phyloP scores from a whole-genome alignment of 2,888 invertebrate species.

The Pegoplata infirma region DNA sequence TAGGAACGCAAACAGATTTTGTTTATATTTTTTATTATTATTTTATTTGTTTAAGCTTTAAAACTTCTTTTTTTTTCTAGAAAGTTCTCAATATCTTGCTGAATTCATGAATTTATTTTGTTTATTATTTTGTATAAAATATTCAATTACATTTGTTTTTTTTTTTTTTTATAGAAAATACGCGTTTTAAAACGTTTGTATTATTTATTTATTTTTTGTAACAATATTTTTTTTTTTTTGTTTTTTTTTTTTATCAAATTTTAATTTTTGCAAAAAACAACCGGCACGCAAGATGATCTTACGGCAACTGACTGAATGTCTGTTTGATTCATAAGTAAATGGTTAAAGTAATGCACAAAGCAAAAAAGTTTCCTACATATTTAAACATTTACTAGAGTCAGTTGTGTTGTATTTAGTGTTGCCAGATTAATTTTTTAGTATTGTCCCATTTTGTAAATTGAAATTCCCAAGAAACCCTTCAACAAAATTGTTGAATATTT shows the following conservation, averaged over 20 bases:
- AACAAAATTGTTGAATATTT: too few relatives aligned
- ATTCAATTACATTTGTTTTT: conserved; percentile 13
- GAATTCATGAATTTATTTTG: neutral
- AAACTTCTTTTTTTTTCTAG: neutral
- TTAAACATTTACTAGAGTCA: neutral
- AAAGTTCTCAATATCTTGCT: neutral
- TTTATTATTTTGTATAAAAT: neutral
- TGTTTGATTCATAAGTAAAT: conserved; percentile 47
- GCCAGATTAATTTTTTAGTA: neutral
- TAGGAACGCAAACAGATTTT: neutral
- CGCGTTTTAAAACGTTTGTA: neutral
- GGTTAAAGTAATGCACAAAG: conserved; percentile 42
- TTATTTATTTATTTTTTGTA: conserved; percentile 5
- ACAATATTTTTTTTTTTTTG: neutral
- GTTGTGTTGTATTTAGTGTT: neutral
- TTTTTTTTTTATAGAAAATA: conserved; percentile 20
- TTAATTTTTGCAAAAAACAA: conserved; percentile 16
- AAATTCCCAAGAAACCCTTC: too few relatives aligned
- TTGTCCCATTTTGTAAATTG: too few relatives aligned
- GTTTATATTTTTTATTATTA: neutral
- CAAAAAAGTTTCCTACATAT: conserved; percentile 30
- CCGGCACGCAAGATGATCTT: conserved; percentile 63
- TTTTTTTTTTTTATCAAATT: too few relatives aligned
- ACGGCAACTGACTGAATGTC: conserved; percentile 58
- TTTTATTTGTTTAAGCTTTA: too few relatives aligned